Evolutionary conservation across 1,140 invertebrate genomes (phyloP), one percentile per base, ranked within the genome.

Genomic region (Drosophila elegans): DNA sequence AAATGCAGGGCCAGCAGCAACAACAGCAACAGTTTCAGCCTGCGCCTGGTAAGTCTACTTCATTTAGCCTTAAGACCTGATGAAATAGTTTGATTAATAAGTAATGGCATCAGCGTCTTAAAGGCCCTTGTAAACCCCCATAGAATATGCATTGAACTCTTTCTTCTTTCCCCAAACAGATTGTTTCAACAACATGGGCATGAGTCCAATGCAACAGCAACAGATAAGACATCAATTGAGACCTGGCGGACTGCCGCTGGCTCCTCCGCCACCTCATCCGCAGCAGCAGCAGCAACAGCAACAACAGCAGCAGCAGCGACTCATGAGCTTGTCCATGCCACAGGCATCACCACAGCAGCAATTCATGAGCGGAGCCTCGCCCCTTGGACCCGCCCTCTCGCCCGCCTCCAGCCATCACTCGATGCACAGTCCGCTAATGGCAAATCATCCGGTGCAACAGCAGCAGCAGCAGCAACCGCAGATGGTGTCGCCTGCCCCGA

Each of bases 381-480:
- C 93, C 78, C 73, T 88, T 52, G 82, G 93, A 92, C 82, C 91
- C 91, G 84, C 93, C 91, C 85, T 91, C 91, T 44, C 90, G 92
- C 61, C 92, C 85, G 78, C 83, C 54, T 91, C 80, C 52, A 89
- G 91, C 76, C 92, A 62, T 73, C 91, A 92, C 79, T 89, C 91
- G 68, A 78, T 93, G 91, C 84, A 91, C 83, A 74, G 92, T 88
- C 80, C 85, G 59, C 62, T 88, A 60, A 81, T 80, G 90, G 72
- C 88, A 55, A 79, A 78, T 38, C 86, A 90, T 52, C 93, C 92
- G 60, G 85, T 81, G 32, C 91, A 91, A 60, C 74, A 79, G 59
- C 91, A 93, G 53, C n/a, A n/a, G n/a, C 80, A 84, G 10, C 78
- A 69, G 32, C 93, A 16, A 92, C 93, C 78, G 74, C 86, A 83